phyloP scores from a whole-genome alignment of 2,888 invertebrate genomes.

The Temnothorax rugatulus region DNA sequence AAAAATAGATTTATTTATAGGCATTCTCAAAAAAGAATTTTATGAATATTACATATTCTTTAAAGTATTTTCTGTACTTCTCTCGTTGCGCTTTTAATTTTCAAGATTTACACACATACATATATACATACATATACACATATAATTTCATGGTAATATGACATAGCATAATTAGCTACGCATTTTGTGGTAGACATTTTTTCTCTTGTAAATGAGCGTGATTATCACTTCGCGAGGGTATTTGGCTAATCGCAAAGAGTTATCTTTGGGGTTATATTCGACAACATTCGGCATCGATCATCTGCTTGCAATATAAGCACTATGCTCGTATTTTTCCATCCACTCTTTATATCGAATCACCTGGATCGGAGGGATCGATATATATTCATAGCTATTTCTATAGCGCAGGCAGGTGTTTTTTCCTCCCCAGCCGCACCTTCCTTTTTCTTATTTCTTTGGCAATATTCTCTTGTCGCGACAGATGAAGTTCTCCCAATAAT shows the following conservation, averaged over 20 bases:
- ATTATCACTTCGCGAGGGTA: conserved; percentile 52
- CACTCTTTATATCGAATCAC: conserved; percentile 32
- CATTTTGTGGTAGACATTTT: neutral
- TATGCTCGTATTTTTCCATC: conserved; percentile 66
- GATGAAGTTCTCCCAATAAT: neutral
- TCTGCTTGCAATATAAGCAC: conserved; percentile 37
- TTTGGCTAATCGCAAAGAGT: conserved; percentile 34
- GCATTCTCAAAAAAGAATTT: neutral
- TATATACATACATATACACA: neutral
- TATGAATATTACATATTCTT: neutral
- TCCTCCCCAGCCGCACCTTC: neutral
- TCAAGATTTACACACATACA: neutral
- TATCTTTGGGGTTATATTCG: conserved; percentile 64
- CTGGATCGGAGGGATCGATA: conserved; percentile 24
- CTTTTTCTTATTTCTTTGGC: conserved; percentile 8
- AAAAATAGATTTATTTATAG: neutral
- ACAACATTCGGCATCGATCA: conserved; percentile 68
- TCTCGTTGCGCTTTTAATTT: neutral
- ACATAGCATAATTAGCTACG: neutral
- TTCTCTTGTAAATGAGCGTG: neutral
- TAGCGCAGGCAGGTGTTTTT: conserved; percentile 26
- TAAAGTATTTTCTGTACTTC: neutral
- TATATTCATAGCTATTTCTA: conserved; percentile 21
- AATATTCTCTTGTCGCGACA: neutral
- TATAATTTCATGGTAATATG: neutral